Base-by-base conservation (phyloP, 2,888 invertebrate genomes). In the Lepidochrysops patricia region DNA sequence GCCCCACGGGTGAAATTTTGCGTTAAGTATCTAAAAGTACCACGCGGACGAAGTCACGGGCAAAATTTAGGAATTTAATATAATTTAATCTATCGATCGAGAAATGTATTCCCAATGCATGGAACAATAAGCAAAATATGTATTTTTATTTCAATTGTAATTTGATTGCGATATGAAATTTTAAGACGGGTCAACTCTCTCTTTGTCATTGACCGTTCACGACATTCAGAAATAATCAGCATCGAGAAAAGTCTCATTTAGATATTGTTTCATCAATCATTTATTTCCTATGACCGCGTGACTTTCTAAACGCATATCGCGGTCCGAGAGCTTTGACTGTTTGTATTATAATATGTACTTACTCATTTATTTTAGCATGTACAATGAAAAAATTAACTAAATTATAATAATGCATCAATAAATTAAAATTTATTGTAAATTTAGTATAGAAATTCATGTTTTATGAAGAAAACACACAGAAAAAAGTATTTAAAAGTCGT, bases 241-340 rank as follows among this genome's bases (percentile, higher is more conserved):
- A 54, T 19, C 12, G 54, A 12, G 54, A 54, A 32, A 54, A 54
- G 29, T 29, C 19, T 54, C 32, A 29, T 19, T 29, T 32, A 29
- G 27, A 32, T 32, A 32, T 54, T 37, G 50, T 37, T 59, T 52
- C 27, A 59, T 59, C 52, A 58, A 58, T 58, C 49, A 54, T 37
- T 25, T 34, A 52, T 35, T 35, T 52, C 59, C 59, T 52, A 25
- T 15, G 50, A n/a, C 50, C 58, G 25, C 34, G 48, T 34, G 52
- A 59, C 59, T 59, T 59, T 59, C 59, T 59, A 54, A 25, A 49
- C 50, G 50, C 49, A 58, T 50, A 59, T 35, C 52, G 52, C 35
- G 52, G 34, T 37, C 52, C 26, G 25, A 49, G 23, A 23, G 25
- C 58, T 27, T 57, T 32, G 3, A n/a, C 35, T 37, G 59, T 54